A percentile compares a stretch with the other conserved stretches of the same genome.
Evolutionary conservation across 2,888 invertebrate genomes (phyloP).

Genomic region (Toxonevra muliebris): DNA sequence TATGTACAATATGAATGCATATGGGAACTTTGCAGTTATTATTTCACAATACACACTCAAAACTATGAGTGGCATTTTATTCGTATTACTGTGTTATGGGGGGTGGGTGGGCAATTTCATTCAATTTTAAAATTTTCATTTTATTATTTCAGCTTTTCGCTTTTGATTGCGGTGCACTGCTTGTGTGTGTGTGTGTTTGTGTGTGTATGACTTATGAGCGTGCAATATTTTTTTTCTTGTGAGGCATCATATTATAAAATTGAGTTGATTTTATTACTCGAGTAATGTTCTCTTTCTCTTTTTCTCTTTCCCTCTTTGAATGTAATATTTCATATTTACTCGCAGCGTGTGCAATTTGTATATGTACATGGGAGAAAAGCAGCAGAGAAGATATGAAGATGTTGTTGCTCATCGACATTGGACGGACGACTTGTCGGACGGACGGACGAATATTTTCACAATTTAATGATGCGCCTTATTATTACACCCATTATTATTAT

Average conservation of each 20-base stretch:
- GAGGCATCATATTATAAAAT: too few relatives aligned
- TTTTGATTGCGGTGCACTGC: not conserved
- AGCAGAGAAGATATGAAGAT: not conserved
- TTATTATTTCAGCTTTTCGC: not conserved
- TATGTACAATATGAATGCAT: too few relatives aligned
- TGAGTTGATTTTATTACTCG: not conserved
- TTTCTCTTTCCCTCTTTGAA: too few relatives aligned
- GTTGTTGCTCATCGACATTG: slow-evolving; percentile 11
- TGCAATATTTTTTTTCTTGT: too few relatives aligned
- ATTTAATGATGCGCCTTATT: slow-evolving; percentile 26
- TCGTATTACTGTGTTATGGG: too few relatives aligned
- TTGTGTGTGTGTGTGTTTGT: not conserved
- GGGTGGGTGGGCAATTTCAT: not conserved
- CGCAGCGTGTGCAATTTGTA: too few relatives aligned
- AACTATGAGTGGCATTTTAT: too few relatives aligned
- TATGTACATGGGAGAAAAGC: too few relatives aligned
- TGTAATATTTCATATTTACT: too few relatives aligned
- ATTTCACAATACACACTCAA: too few relatives aligned
- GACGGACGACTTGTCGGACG: not conserved
- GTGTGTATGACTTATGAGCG: not conserved
- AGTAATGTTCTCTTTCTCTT: too few relatives aligned
- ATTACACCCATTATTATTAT: not conserved
- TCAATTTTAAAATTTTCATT: not conserved
- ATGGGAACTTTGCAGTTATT: too few relatives aligned
- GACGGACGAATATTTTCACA: slow-evolving; percentile 39